Conservation (phyloP, 1,140 invertebrate species). For the Ridgeia piscesae region DNA sequence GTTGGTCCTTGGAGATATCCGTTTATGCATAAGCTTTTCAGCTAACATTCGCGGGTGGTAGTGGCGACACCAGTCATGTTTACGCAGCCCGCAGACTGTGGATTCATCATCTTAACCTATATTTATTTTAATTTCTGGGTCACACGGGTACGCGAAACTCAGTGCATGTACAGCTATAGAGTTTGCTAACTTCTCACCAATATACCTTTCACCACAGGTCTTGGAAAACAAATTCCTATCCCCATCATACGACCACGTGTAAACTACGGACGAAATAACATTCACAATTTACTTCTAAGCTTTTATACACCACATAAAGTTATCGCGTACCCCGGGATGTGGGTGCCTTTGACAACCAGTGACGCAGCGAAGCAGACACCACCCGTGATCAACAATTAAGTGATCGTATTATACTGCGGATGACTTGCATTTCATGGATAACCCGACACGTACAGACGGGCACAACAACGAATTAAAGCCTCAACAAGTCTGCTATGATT, state of each 20-base stretch:
- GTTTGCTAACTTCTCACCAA: no score
- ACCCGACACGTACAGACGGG: background rate
- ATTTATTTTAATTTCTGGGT: background rate
- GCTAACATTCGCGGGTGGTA: background rate
- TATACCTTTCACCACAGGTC: no score
- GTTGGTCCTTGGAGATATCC: background rate
- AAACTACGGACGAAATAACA: background rate
- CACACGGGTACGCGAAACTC: background rate
- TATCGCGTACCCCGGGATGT: no score
- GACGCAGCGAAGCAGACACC: background rate
- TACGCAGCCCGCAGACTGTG: background rate
- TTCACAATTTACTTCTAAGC: no score
- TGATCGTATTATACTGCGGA: background rate
- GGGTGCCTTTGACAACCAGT: no score
- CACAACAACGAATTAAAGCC: background rate
- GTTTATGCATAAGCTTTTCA: background rate
- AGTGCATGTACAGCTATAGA: background rate
- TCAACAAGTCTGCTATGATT: background rate
- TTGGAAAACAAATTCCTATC: background rate
- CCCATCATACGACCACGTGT: background rate
- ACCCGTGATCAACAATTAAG: background rate
- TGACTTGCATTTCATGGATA: background rate
- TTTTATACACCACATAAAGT: no score
- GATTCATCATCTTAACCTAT: background rate
- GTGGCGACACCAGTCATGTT: background rate